phyloP scores from a whole-genome alignment of 1,140 invertebrate species.

The Drosophila orosa region DNA sequence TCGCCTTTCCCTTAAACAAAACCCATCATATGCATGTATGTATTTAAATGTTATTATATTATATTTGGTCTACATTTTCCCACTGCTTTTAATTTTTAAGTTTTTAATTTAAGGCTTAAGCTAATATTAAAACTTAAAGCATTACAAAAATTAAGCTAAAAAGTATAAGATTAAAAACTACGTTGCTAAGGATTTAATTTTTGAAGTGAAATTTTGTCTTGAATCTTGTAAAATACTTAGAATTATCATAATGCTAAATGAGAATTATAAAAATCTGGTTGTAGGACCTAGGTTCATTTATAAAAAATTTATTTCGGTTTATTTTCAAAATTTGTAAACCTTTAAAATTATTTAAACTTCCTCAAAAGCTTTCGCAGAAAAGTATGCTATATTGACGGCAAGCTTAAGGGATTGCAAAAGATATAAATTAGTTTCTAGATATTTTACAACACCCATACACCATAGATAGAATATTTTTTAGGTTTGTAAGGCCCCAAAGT shows the following conservation, averaged over 20 bases:
- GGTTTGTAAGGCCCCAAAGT: constrained; percentile 13
- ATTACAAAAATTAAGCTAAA: not conserved
- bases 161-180: not conserved
- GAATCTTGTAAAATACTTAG: not conserved
- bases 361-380: not conserved
- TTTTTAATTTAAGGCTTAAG: not conserved
- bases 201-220: not conserved
- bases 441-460: not conserved
- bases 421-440: no score
- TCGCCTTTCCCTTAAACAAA: not conserved
- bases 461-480: not conserved
- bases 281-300: no score
- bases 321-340: not conserved
- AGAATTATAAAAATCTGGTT: not conserved
- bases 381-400: constrained; percentile 16
- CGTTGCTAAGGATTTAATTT: no score
- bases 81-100: not conserved
- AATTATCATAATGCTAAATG: not conserved
- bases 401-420: no score
- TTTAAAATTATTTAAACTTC: not conserved
- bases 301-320: no score
- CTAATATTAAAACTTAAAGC: no score
- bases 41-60: constrained; percentile 10
- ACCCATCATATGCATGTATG: constrained; percentile 24
- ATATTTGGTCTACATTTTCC: not conserved